phyloP scores from a whole-genome alignment of 2,888 invertebrate species.

The Athrips mouffetella region DNA sequence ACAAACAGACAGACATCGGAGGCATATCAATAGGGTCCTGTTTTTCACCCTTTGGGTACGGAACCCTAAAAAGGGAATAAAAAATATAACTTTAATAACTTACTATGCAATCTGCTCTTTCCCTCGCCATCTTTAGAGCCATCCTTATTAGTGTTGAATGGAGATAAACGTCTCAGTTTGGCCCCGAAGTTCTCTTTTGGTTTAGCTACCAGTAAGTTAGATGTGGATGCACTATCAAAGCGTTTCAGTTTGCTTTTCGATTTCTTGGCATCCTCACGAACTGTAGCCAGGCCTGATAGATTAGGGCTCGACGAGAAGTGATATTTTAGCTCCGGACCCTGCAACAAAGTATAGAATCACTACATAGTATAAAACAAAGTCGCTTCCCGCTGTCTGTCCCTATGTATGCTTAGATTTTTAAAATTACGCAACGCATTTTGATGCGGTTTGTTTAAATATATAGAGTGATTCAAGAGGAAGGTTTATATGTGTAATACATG shows the following conservation, averaged over 20 bases:
- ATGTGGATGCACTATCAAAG: constrained; percentile 56
- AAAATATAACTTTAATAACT: too few species aligned
- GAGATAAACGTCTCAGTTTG: constrained; percentile 52
- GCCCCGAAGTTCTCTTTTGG: constrained; percentile 37
- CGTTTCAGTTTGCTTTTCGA: constrained; percentile 44
- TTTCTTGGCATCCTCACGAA: constrained; percentile 43
- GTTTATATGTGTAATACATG: too few species aligned
- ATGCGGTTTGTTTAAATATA: too few species aligned
- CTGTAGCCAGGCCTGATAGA: constrained; percentile 40
- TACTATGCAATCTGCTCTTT: too few species aligned
- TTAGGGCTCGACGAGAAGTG: constrained; percentile 69
- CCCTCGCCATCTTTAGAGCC: constrained; percentile 31
- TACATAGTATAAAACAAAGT: background rate
- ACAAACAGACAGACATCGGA: too few species aligned
- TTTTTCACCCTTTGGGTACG: too few species aligned
- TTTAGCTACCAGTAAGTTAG: constrained; percentile 43
- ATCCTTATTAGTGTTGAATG: constrained; percentile 30
- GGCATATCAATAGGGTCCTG: too few species aligned
- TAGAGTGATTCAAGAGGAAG: too few species aligned
- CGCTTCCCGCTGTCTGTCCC: too few species aligned
- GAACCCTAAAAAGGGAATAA: too few species aligned
- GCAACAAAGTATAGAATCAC: constrained; percentile 22
- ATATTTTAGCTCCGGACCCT: constrained; percentile 53
- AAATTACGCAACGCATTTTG: too few species aligned
- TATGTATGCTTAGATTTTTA: too few species aligned